Evolutionary conservation across 2,797 vertebrate species (phyloP).

Genomic region (Rachycentron canadum): DNA sequence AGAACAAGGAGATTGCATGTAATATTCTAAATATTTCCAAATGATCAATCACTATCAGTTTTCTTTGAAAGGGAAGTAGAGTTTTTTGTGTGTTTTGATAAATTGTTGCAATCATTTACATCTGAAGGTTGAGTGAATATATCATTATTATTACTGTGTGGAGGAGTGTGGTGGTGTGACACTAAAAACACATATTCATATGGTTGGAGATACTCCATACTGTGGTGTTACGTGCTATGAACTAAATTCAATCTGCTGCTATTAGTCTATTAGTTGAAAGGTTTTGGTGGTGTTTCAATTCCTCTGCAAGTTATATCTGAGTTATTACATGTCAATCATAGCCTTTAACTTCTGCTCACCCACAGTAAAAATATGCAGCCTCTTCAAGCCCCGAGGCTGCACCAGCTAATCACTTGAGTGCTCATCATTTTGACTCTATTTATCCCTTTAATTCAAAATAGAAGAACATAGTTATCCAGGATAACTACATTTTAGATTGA

Average conservation of each 20-base stretch:
- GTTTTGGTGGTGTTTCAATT: constrained; percentile 19
- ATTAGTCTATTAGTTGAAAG: constrained; percentile 10
- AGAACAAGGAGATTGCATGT: neutral
- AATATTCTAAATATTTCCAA: neutral
- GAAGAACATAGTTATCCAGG: constrained; percentile 9
- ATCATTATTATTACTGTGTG: constrained; percentile 16
- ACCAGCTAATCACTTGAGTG: constrained; percentile 41
- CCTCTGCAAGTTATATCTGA: constrained; percentile 13
- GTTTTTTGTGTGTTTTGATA: neutral
- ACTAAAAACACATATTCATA: constrained; percentile 21
- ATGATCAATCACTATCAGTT: neutral
- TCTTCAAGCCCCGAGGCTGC: constrained; percentile 43
- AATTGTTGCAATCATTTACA: constrained; percentile 6
- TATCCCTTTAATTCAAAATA: constrained; percentile 40
- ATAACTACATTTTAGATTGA: constrained; percentile 24
- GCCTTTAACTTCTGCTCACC: constrained; percentile 33
- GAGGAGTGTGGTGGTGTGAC: neutral
- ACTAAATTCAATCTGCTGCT: constrained; percentile 28
- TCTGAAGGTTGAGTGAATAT: neutral
- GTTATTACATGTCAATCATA: constrained; percentile 24
- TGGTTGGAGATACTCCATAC: constrained; percentile 5
- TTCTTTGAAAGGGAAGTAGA: neutral
- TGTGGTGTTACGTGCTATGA: neutral
- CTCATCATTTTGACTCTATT: constrained; percentile 45
- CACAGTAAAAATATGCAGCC: constrained; percentile 14